phyloP scores from a whole-genome alignment of 2,888 invertebrate species.

The Dolichopus griseipennis region DNA sequence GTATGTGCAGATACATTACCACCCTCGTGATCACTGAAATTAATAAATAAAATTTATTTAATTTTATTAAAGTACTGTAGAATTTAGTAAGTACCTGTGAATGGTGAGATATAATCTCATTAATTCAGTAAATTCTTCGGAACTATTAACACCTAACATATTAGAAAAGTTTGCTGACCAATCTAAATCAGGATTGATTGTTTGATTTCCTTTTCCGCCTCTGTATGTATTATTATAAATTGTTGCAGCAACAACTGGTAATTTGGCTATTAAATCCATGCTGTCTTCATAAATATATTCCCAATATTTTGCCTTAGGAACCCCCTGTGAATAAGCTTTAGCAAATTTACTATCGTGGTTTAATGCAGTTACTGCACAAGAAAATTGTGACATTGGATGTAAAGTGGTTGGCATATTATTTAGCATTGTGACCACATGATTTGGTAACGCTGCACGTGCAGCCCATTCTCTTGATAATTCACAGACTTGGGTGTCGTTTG shows the following conservation, averaged over 20 bases:
- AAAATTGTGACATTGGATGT: conserved; percentile 82
- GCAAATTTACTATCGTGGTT: conserved; percentile 79
- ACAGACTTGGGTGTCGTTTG: conserved; percentile 67
- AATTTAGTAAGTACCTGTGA: conserved; percentile 46
- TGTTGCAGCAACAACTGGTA: conserved; percentile 76
- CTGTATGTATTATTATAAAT: conserved; percentile 73
- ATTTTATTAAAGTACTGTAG: conserved; percentile 11
- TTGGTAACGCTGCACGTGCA: conserved; percentile 58
- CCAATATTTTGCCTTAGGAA: conserved; percentile 71
- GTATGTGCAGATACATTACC: conserved; percentile 89
- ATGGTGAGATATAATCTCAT: conserved; percentile 79
- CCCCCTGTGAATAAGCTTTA: conserved; percentile 63
- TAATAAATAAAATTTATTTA: background rate
- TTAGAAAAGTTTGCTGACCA: conserved; percentile 76
- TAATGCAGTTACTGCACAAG: conserved; percentile 69
- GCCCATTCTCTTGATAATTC: conserved; percentile 71
- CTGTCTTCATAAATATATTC: conserved; percentile 71
- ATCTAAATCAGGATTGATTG: conserved; percentile 68
- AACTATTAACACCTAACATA: conserved; percentile 70
- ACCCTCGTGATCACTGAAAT: conserved; percentile 66
- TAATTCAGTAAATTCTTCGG: conserved; percentile 62
- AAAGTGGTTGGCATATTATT: conserved; percentile 71
- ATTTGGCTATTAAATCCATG: conserved; percentile 79
- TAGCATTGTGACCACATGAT: conserved; percentile 72
- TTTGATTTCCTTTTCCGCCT: conserved; percentile 58